These are phyloP conservation scores for Habroteleia sp. DNA, from an alignment of 2,888 invertebrate genomes.

Conservation along the genomic window DNA sequence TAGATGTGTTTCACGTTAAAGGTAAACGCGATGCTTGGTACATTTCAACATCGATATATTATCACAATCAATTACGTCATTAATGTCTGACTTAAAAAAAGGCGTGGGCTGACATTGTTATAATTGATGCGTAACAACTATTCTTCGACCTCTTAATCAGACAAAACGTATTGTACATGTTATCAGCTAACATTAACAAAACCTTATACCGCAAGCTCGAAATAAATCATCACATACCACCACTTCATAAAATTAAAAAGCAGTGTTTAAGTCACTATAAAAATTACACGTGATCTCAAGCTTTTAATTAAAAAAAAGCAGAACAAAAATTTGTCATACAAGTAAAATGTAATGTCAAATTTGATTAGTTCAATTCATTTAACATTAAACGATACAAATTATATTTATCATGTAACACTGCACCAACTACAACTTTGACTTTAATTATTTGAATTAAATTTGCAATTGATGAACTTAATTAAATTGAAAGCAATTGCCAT, in stretches of 20 bases:
- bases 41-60: constrained; percentile 42
- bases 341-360: too few species aligned
- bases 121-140: constrained; percentile 49
- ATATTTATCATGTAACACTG: constrained; percentile 16
- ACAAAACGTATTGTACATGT: constrained; percentile 60
- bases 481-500: too few species aligned
- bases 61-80: constrained; percentile 45
- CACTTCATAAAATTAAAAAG: constrained; percentile 56
- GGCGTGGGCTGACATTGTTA: constrained; percentile 19
- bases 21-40: constrained; percentile 22
- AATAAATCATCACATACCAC: constrained; percentile 60
- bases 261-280: constrained; percentile 56
- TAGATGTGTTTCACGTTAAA: constrained; percentile 21
- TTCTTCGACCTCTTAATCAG: constrained; percentile 36
- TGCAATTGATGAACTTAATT: too few species aligned
- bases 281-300: constrained; percentile 56
- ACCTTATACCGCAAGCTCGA: constrained; percentile 63
- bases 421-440: too few species aligned
- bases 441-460: too few species aligned
- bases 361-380: too few species aligned
- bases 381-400: too few species aligned
- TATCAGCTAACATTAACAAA: constrained; percentile 59
- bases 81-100: constrained; percentile 21
- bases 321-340: too few species aligned
- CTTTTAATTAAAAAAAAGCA: constrained; percentile 6